Conservation (phyloP, 64 coral and sea anemone species). For the Montipora capricornis region DNA sequence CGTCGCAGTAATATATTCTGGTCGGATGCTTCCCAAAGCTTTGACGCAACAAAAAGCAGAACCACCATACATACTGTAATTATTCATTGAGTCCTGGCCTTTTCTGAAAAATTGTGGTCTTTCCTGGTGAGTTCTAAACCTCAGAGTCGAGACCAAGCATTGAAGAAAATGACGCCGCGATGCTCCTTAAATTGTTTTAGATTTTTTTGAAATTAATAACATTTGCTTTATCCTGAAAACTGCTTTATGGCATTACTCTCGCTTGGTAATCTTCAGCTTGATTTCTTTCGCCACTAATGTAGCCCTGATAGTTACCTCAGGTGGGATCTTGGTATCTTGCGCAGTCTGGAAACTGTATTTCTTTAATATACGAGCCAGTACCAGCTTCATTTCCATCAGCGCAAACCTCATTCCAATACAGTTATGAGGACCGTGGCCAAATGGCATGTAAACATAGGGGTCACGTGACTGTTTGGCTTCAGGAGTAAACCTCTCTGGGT, state of each 20-base stretch:
- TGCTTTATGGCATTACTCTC: background rate
- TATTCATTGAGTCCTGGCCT: too few relatives aligned
- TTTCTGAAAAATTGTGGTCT: too few relatives aligned
- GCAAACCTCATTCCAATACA: conserved; percentile 75
- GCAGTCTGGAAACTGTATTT: conserved; percentile 29
- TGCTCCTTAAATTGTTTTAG: too few relatives aligned
- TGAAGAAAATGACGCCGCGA: too few relatives aligned
- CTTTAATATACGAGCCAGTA: conserved; percentile 33
- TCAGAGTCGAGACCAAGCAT: too few relatives aligned
- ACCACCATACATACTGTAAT: too few relatives aligned
- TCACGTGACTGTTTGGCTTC: conserved; percentile 67
- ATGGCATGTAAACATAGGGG: conserved; percentile 46
- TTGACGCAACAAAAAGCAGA: too few relatives aligned
- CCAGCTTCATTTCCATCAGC: conserved; percentile 59
- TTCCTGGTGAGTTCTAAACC: too few relatives aligned
- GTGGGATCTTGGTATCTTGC: conserved; percentile 39
- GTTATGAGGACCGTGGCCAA: conserved; percentile 62
- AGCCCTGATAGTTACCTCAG: background rate
- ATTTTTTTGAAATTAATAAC: too few relatives aligned
- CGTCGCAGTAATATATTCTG: too few relatives aligned
- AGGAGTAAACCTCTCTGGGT: conserved; percentile 50
- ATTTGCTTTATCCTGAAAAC: background rate
- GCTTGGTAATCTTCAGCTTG: background rate
- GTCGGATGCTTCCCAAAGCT: too few relatives aligned
- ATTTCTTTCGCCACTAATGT: conserved; percentile 8